Evolutionary conservation across 2,888 invertebrate species (phyloP), one percentile per base, ranked within the genome.

Genomic region (Empis stercorea): DNA sequence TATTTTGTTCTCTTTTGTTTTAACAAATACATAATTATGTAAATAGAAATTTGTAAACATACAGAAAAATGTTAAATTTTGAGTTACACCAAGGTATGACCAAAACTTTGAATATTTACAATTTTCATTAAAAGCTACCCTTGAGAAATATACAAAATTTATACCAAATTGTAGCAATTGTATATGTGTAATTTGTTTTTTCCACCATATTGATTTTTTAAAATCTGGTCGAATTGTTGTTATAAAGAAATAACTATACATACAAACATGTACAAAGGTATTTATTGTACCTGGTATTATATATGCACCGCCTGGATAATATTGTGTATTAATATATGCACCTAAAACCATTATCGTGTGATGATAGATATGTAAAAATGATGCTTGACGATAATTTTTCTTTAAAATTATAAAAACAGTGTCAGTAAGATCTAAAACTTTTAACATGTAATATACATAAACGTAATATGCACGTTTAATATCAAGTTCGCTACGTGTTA

Each of bases 211-310:
- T 45, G 79, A 83, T 44, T 79, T 70, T 58, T 81, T 83, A 58
- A 81, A 75, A 42, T 75, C 73, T 0, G 84, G 83, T 44, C 81
- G 74, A 46, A 81, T 69, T 0, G 84, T 83, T 0, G 86, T 76
- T 47, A 85, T 59, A 9, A 87, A 73, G 61, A 91, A 92, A 63
- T 92, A 86, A 1, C 72, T 70, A 61, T 92, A 92, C 89, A 92
- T 91, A 23, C 87, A 63, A 1, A 77, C 62, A 59, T 92, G 91
- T 0, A 92, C 84, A 49, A 83, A 77, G 0, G 75, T 72, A 61
- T 91, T 92, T 16, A 86, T 61, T 1, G 79, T 60, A 1, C 83
- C 83, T 17, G 84, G 66, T 49, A 76, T 69, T 7, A 76, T 71
- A 1, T 75, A 76, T 57, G 83, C 81, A 1, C 85, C 85, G 52